Conservation (phyloP, 1,140 invertebrate genomes). For the Ectropis grisescens region DNA sequence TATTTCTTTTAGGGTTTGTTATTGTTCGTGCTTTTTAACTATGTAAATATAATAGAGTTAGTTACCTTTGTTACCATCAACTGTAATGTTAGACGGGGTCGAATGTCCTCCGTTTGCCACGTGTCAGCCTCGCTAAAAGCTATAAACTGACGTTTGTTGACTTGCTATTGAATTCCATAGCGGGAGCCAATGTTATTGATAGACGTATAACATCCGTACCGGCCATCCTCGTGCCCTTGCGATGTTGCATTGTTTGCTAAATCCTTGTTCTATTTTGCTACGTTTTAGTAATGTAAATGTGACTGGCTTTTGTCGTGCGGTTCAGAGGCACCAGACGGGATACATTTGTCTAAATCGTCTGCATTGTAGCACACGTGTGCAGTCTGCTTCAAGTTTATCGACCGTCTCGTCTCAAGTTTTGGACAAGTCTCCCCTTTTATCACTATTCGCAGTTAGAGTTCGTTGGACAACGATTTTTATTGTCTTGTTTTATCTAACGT, state of each 20-base stretch:
- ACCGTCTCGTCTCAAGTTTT: conserved; percentile 34
- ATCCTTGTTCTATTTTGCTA: no score
- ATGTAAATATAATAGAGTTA: no score
- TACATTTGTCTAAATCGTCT: conserved; percentile 29
- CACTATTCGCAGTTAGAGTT: no score
- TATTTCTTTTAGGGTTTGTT: no score
- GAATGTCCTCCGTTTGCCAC: conserved; percentile 16
- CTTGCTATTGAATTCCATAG: conserved; percentile 18
- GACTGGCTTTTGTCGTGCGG: background rate
- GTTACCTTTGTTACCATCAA: no score
- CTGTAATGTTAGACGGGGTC: no score
- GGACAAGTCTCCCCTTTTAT: conserved; percentile 10
- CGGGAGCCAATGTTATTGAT: conserved; percentile 34
- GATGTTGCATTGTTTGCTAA: conserved; percentile 4
- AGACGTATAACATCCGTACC: conserved; percentile 27
- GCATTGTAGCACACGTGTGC: conserved; percentile 30
- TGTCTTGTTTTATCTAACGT: no score
- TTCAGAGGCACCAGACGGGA: conserved; percentile 19
- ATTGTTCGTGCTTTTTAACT: no score
- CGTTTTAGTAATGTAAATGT: no score
- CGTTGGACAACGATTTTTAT: no score
- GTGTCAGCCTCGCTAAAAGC: no score
- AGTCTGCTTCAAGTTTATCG: conserved; percentile 46
- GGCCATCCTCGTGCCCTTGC: conserved; percentile 21
- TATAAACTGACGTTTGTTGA: conserved; percentile 13